A percentile compares a stretch with the other conserved stretches of the same genome.
phyloP scores from a whole-genome alignment of 2,888 invertebrate genomes.

The Plutella xylostella region DNA sequence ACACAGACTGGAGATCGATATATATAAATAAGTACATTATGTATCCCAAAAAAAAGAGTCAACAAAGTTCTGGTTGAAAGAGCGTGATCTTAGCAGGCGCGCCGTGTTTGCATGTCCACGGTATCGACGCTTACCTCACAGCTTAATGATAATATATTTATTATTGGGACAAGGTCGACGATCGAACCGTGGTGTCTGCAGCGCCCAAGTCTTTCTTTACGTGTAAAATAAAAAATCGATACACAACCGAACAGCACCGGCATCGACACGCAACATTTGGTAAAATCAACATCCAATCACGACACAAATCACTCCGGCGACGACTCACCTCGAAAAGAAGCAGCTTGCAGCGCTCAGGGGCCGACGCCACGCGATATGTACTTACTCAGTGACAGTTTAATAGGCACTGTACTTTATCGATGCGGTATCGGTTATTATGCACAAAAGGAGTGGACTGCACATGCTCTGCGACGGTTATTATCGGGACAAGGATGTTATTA shows the following conservation, averaged over 20 bases:
- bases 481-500: background rate
- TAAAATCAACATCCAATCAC: slow-evolving; percentile 24
- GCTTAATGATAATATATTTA: slow-evolving; percentile 1
- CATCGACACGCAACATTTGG: slow-evolving; percentile 25
- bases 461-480: no score
- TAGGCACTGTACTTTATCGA: slow-evolving; percentile 20
- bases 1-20: no score
- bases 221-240: slow-evolving; percentile 46
- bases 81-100: no score
- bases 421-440: background rate
- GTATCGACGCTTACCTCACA: no score
- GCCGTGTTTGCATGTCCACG: no score
- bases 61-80: no score
- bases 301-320: slow-evolving; percentile 3
- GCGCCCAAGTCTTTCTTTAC: slow-evolving; percentile 41
- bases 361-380: slow-evolving; percentile 9
- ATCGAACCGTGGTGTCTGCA: slow-evolving; percentile 29
- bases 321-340: slow-evolving; percentile 42
- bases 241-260: slow-evolving; percentile 27
- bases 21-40: no score
- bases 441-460: slow-evolving; percentile 22
- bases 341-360: slow-evolving; percentile 38
- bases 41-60: no score
- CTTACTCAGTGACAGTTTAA: slow-evolving; percentile 8
- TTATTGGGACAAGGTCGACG: slow-evolving; percentile 43